Percentiles rank a stretch among this genome's conserved stretches.
These are phyloP conservation scores for Mormyrus proboscirostris DNA, from an alignment of 2,797 vertebrate species.

Conservation along the genomic window DNA sequence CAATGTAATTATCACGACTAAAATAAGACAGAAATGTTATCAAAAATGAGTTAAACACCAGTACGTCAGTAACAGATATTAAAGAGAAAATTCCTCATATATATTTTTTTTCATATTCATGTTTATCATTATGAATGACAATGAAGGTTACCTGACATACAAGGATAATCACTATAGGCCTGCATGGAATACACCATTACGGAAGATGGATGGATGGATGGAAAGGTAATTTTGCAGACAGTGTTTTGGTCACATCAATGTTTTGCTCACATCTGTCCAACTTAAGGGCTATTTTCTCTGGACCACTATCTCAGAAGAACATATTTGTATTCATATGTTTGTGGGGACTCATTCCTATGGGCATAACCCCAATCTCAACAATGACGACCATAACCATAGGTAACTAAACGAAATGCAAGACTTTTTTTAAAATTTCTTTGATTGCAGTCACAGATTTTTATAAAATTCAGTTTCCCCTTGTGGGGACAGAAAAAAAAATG, in stretches of 20 bases:
- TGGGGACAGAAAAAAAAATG: neutral
- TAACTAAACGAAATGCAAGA: neutral
- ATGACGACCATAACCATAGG: neutral
- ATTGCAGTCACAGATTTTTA: neutral
- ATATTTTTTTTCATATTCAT: neutral
- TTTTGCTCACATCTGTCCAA: neutral
- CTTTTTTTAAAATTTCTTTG: neutral
- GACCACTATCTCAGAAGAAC: neutral
- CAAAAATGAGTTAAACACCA: neutral
- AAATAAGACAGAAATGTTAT: neutral
- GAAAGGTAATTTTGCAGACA: neutral
- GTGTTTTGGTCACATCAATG: neutral
- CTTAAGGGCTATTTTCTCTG: neutral
- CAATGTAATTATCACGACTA: neutral
- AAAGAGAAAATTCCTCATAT: neutral
- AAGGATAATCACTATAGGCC: neutral
- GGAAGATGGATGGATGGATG: neutral
- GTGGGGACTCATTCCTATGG: neutral
- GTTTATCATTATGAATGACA: neutral
- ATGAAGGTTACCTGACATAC: neutral
- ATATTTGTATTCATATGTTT: neutral
- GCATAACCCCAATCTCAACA: neutral
- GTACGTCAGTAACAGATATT: neutral
- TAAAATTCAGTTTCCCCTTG: neutral
- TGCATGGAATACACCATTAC: neutral